Percentiles rank a stretch among this genome's conserved stretches.
These are phyloP conservation scores for Deroplatys truncata DNA, from an alignment of 2,888 invertebrate species.

Conservation along the genomic window DNA sequence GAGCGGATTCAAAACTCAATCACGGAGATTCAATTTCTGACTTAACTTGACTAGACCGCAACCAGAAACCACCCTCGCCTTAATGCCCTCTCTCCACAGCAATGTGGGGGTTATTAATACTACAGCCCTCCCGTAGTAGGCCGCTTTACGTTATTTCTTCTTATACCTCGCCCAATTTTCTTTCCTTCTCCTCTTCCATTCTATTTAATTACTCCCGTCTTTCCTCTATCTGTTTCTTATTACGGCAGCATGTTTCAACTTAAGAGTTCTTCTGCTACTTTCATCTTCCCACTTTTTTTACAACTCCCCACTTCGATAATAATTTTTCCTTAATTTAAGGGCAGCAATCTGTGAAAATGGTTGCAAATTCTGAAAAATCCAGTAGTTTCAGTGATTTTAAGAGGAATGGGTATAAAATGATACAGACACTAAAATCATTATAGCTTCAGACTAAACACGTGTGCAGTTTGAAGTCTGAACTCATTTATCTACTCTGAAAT, in stretches of 20 bases:
- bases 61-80: background rate
- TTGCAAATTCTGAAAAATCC: too few relatives aligned
- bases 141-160: background rate
- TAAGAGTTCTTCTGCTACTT: background rate
- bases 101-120: background rate
- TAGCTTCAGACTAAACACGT: too few relatives aligned
- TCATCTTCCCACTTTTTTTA: background rate
- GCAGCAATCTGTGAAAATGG: too few relatives aligned
- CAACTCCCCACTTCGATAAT: too few relatives aligned
- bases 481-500: too few relatives aligned
- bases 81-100: background rate
- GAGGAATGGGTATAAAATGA: too few relatives aligned
- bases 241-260: background rate
- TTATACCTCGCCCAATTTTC: background rate
- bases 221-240: background rate
- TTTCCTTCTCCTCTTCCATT: background rate
- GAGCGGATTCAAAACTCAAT: conserved; percentile 24
- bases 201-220: background rate
- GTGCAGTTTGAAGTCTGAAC: too few relatives aligned
- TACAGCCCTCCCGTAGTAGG: background rate
- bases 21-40: conserved; percentile 29
- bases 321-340: too few relatives aligned
- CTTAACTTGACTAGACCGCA: conserved; percentile 1
- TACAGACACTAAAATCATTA: too few relatives aligned
- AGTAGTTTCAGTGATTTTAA: too few relatives aligned